Conservation (phyloP, 1,140 invertebrate species). For the Zeugodacus cucurbitae region DNA sequence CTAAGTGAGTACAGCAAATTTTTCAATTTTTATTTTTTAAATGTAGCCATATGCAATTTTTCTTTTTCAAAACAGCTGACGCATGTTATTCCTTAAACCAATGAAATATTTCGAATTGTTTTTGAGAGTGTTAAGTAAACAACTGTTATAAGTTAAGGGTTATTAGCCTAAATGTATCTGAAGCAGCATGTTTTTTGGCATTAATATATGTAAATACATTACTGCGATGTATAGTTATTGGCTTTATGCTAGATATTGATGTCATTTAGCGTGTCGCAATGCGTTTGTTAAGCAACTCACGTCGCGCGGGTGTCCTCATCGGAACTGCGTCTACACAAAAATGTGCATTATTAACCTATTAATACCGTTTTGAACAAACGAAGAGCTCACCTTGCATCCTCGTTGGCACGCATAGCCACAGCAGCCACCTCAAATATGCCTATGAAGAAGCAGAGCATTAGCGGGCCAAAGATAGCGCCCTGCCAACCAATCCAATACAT, state of each 20-base stretch:
- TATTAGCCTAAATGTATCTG: neutral
- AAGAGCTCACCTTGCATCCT: slow-evolving; percentile 57
- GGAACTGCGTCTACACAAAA: slow-evolving; percentile 57
- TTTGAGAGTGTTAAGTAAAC: neutral
- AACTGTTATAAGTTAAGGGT: neutral
- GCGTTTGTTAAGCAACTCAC: slow-evolving; percentile 52
- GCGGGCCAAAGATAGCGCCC: slow-evolving; percentile 95
- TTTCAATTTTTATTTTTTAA: neutral
- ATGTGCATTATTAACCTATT: neutral
- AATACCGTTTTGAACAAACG: slow-evolving; percentile 42
- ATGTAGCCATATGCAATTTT: neutral
- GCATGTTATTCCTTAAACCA: neutral
- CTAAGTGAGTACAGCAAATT: too few species aligned
- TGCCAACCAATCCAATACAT: slow-evolving; percentile 96
- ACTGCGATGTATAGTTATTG: slow-evolving; percentile 7
- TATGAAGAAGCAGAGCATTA: slow-evolving; percentile 81
- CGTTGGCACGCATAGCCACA: slow-evolving; percentile 57
- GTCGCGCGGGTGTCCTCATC: slow-evolving; percentile 61
- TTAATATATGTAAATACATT: neutral
- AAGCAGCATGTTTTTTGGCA: slow-evolving; percentile 13
- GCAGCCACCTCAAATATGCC: slow-evolving; percentile 64
- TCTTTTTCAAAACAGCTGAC: neutral
- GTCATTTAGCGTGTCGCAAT: neutral
- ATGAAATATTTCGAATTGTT: neutral
- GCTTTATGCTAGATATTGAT: slow-evolving; percentile 7